phyloP scores from a whole-genome alignment of 1,140 invertebrate species.

The Zelostemma sp. region DNA sequence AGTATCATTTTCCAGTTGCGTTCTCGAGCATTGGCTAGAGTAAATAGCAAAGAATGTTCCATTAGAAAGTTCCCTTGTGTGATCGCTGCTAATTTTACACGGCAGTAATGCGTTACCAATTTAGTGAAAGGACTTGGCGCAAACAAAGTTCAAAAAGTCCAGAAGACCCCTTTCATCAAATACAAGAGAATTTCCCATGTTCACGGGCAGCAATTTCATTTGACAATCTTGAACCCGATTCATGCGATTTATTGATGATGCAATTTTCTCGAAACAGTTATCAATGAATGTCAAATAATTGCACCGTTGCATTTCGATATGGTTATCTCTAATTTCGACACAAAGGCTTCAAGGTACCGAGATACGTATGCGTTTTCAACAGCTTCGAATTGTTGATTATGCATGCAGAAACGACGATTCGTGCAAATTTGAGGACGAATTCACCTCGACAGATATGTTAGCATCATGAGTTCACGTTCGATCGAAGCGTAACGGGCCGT shows the following conservation, averaged over 20 bases:
- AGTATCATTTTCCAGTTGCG: constrained; percentile 27
- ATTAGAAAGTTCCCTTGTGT: constrained; percentile 1
- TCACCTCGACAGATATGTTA: constrained; percentile 64
- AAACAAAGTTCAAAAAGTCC: background rate
- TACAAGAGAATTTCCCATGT: background rate
- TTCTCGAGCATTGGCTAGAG: background rate
- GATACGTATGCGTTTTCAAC: background rate
- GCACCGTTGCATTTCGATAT: too few species aligned
- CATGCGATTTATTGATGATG: too few species aligned
- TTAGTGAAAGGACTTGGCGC: constrained; percentile 1
- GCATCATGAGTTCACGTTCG: constrained; percentile 64
- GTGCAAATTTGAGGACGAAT: constrained; percentile 55
- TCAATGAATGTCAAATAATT: too few species aligned
- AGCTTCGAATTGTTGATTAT: constrained; percentile 34
- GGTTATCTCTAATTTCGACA: too few species aligned
- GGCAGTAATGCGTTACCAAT: constrained; percentile 1
- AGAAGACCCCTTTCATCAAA: constrained; percentile 11
- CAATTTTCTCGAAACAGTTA: too few species aligned
- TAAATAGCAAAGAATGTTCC: background rate
- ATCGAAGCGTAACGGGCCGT: constrained; percentile 69
- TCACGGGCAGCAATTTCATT: too few species aligned
- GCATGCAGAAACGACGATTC: constrained; percentile 36
- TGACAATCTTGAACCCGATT: too few species aligned
- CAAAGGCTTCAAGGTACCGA: too few species aligned
- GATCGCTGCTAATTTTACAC: constrained; percentile 1